Conservation (phyloP, 2,113 vertebrate genomes). For the Cheirogaleus medius region DNA sequence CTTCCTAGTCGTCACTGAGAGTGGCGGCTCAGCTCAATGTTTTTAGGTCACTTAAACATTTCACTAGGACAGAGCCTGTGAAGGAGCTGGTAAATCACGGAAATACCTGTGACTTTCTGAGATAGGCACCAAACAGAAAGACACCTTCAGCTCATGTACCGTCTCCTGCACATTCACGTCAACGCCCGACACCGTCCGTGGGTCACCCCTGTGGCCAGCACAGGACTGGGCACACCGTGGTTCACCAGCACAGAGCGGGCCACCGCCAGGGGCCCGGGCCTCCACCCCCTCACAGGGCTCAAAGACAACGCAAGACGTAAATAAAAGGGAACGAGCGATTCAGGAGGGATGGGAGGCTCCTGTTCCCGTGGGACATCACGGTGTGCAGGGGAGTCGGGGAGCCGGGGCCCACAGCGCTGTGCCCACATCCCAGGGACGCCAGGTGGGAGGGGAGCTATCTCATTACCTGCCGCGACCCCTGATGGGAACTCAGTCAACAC, state of each 20-base stretch:
- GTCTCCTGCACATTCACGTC: neutral
- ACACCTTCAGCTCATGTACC: fast-evolving
- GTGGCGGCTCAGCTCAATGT: fast-evolving
- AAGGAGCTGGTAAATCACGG: neutral
- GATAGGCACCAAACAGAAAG: fast-evolving
- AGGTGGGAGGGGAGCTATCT: fast-evolving
- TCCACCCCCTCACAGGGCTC: neutral
- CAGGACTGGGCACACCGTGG: neutral
- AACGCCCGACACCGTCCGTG: neutral
- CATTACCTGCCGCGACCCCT: neutral
- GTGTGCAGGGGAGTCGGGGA: neutral
- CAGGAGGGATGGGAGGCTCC: neutral
- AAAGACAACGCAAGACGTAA: fast-evolving
- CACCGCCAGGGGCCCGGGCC: neutral
- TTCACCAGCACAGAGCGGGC: neutral
- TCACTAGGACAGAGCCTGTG: neutral
- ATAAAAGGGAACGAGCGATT: neutral
- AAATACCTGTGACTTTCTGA: neutral
- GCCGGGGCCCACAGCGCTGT: neutral
- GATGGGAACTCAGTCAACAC: neutral
- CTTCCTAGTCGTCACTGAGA: too few species aligned
- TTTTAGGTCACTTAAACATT: neutral
- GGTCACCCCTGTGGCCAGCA: neutral
- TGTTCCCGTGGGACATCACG: neutral
- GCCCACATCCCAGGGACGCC: neutral